Evolutionary conservation across 2,888 invertebrate genomes (phyloP), one percentile per base, ranked within the genome.

Genomic region (Agrochola circellaris): DNA sequence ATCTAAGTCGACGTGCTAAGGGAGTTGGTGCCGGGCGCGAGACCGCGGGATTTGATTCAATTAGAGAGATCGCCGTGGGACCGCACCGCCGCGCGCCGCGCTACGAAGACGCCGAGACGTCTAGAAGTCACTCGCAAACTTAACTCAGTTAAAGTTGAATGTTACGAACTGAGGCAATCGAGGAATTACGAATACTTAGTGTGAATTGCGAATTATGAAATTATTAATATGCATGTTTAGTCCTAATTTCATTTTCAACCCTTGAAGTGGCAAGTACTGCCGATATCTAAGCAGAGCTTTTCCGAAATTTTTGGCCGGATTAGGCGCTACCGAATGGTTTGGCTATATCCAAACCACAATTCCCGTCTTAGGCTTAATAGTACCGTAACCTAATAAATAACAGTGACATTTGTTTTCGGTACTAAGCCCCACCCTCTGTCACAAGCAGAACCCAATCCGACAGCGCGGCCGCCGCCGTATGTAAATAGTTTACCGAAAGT

Each of bases 401-500:
- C 96, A 94, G 95, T 95, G 96, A 95, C 96, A 96, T 96, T 96
- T 96, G 96, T 96, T 96, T 96, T 96, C 93, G 95, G 95, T 95
- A 95, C 92, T 95, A 96, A 96, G 96, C 96, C 93, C 96, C 96
- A 96, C 96, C 96, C 96, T 96, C 96, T 93, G 95, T 95, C 95
- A 95, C 96, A 95, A 92, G 90, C 94, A 92, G 95, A 95, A 95
- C 95, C 96, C 96, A 96, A 96, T 96, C 96, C 96, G 95, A 94
- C 95, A 94, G 95, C 95, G 93, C 93, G 94, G 91, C 95, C 93
- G 93, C 94, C 94, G 94, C 93, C 95, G 95, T 96, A 96, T 96
- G 96, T 96, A 96, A 96, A 96, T 96, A 96, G 96, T 96, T 96
- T 96, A 96, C 96, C 96, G 93, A 96, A 96, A 96, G 96, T 96